Evolutionary conservation across 2,888 invertebrate genomes (phyloP), one percentile per base, ranked within the genome.

Genomic region (Cetonia aurata): DNA sequence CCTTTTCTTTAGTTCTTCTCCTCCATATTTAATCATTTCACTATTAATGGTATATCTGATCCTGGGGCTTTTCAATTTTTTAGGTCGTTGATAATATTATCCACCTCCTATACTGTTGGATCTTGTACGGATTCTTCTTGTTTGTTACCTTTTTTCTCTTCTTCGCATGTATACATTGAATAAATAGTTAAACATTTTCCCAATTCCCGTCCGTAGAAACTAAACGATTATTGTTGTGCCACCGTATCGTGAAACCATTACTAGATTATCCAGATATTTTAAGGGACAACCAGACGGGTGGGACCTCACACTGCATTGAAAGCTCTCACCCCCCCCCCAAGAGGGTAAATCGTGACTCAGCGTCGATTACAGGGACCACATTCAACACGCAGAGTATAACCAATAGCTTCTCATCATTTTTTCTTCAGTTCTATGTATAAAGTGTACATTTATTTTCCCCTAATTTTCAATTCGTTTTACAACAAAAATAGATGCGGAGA

Each of bases 291-390:
- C 17, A 53, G 53, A 25, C 53, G 53, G 25, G 53, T 53, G 25
- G 10, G 25, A 53, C 53, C 25, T 4, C 53, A 53, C 53, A 53
- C 52, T 19, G 53, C 25, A n/a, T 19, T 19, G 19, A 31, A 53
- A 25, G 6, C 10, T 53, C 25, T 25, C 17, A 31, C 25, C 53
- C 53, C 25, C 53, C 53, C 25, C 25, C 4, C 25, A 4, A 25
- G 25, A 31, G 53, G 53, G 53, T 53, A 31, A 53, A 53, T 53
- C 53, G 25, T 53, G 53, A 53, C 53, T 53, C 53, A 53, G 31
- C 53, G 31, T 31, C 25, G 25, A 9, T 4, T 4, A 25, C 25
- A 25, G 1, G 3, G 25, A 25, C 25, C 25, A 25, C 25, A 25
- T 25, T 4, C 15, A 15, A 50, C 15, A 4, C 15, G 50, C 17